Conservation (phyloP, 2,888 invertebrate species). For the Epirrhoe tristata region DNA sequence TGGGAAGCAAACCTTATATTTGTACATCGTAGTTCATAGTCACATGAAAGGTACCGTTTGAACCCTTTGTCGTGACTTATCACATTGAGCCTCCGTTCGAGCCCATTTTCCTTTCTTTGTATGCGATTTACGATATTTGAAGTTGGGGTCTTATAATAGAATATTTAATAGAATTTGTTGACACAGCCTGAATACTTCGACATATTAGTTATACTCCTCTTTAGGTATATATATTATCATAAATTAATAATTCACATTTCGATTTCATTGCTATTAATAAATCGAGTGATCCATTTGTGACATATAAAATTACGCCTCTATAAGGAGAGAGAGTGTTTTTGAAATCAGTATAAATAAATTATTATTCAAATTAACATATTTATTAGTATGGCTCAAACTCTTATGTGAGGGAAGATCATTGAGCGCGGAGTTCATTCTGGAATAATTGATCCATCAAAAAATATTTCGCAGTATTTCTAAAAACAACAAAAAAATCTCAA, state of each 20-base stretch:
- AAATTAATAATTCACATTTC: not conserved
- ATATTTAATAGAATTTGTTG: slow-evolving; percentile 55
- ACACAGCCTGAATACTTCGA: slow-evolving; percentile 15
- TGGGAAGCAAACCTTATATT: not conserved
- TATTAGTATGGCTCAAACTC: too few species aligned
- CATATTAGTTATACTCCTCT: slow-evolving; percentile 8
- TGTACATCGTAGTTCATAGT: slow-evolving; percentile 11
- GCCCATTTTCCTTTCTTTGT: slow-evolving; percentile 60
- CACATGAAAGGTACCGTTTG: slow-evolving; percentile 39
- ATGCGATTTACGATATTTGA: slow-evolving; percentile 57
- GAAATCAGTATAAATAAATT: too few species aligned
- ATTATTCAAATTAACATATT: too few species aligned
- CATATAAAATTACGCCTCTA: too few species aligned
- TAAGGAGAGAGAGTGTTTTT: too few species aligned
- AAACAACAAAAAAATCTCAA: slow-evolving; percentile 10
- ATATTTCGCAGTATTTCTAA: not conserved
- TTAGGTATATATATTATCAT: not conserved
- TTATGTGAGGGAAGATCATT: too few species aligned
- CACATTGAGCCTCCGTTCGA: slow-evolving; percentile 54
- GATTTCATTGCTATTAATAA: too few species aligned
- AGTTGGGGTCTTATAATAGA: slow-evolving; percentile 54
- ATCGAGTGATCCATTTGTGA: too few species aligned
- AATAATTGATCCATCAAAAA: not conserved
- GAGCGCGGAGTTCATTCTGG: too few species aligned
- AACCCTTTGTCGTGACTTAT: slow-evolving; percentile 64